Evolutionary conservation across 2,113 vertebrate genomes (phyloP).

Genomic region (Tupaia chinensis): DNA sequence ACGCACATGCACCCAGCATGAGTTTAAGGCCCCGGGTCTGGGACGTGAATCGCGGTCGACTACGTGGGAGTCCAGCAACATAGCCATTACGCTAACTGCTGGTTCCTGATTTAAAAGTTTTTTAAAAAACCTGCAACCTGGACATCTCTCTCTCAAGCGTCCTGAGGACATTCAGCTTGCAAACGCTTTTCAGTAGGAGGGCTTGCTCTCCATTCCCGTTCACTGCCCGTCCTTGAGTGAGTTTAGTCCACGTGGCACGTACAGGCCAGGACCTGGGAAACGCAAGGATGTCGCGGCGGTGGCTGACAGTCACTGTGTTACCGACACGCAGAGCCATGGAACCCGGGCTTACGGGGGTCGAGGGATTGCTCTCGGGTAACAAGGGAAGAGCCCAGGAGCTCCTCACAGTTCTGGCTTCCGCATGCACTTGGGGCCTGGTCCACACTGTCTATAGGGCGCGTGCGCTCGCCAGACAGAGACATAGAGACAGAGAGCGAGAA

Average conservation of each 20-base stretch:
- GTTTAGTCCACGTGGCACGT: no score
- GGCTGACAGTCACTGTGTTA: neutral
- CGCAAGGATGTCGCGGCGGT: no score
- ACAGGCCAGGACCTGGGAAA: no score
- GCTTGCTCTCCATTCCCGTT: neutral
- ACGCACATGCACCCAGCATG: no score
- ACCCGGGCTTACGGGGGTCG: neutral
- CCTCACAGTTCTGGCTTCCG: conserved; percentile 21
- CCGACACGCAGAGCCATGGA: conserved; percentile 29
- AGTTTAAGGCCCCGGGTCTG: no score
- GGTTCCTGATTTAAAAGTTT: no score
- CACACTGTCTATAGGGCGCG: no score
- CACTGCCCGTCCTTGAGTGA: neutral
- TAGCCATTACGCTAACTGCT: no score
- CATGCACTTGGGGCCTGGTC: neutral
- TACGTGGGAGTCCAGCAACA: no score
- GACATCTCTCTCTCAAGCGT: neutral
- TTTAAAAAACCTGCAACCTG: neutral
- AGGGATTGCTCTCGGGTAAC: conserved; percentile 42
- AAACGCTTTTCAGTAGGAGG: neutral
- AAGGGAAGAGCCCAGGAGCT: neutral
- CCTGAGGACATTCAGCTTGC: neutral
- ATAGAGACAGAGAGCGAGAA: no score
- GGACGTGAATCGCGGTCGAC: no score
- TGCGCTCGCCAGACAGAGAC: no score